Evolutionary conservation across 2,797 vertebrate species (phyloP).

Genomic region (Microctenopoma lineatum): DNA sequence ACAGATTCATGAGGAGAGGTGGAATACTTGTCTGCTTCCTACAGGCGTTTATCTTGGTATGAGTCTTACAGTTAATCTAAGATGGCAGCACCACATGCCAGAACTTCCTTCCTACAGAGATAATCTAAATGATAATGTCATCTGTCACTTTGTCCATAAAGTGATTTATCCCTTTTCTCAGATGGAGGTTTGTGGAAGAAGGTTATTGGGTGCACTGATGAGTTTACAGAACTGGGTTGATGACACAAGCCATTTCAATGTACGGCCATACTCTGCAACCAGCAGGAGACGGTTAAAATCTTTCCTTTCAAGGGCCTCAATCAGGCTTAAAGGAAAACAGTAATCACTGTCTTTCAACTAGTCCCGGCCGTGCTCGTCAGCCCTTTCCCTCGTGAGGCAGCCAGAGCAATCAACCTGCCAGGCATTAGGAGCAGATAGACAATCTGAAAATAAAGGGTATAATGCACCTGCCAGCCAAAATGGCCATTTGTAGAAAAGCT

Average conservation of each 20-base stretch:
- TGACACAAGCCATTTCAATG: slow-evolving; percentile 98
- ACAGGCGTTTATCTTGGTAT: slow-evolving; percentile 56
- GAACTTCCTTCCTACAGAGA: slow-evolving; percentile 91
- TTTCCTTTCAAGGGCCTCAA: slow-evolving; percentile 99
- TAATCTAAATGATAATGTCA: slow-evolving; percentile 99
- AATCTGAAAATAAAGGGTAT: slow-evolving; percentile 99
- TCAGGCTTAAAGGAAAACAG: slow-evolving; percentile 99
- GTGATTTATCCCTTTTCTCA: slow-evolving; percentile 70
- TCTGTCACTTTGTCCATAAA: slow-evolving; percentile 93
- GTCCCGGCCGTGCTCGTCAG: slow-evolving; percentile 95
- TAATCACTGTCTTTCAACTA: slow-evolving; percentile 99
- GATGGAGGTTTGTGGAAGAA: slow-evolving; percentile 60
- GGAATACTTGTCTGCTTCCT: slow-evolving; percentile 60
- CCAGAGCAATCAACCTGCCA: slow-evolving; percentile 99
- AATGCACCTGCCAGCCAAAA: slow-evolving; percentile 99
- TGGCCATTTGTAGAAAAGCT: slow-evolving; percentile 99
- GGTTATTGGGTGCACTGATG: slow-evolving; percentile 89
- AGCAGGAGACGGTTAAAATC: slow-evolving; percentile 99
- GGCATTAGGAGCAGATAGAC: slow-evolving; percentile 99
- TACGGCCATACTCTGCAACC: slow-evolving; percentile 95
- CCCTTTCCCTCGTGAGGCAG: slow-evolving; percentile 97
- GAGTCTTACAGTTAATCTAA: slow-evolving; percentile 66
- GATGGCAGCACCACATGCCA: slow-evolving; percentile 78
- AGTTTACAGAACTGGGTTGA: slow-evolving; percentile 99
- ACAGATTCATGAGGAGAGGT: slow-evolving; percentile 51